phyloP scores from a whole-genome alignment of 1,140 invertebrate genomes.

The Stratiolaelaps scimitus region DNA sequence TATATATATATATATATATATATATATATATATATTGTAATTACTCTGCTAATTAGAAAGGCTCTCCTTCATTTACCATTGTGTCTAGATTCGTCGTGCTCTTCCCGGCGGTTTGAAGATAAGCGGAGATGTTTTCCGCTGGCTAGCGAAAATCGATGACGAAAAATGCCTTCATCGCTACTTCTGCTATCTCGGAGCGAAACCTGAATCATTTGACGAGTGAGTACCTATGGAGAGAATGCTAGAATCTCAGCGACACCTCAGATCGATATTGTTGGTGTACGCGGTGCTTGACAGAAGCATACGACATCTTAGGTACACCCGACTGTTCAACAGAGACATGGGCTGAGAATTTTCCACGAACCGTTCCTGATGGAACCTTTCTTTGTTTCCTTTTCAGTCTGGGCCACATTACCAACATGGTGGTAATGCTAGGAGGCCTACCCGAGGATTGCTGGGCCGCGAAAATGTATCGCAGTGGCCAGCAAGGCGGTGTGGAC shows the following conservation, averaged over 20 bases:
- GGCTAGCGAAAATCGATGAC: background rate
- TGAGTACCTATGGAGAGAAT: background rate
- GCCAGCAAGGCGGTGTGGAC: background rate
- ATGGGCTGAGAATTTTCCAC: background rate
- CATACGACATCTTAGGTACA: too few species aligned
- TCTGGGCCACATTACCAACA: background rate
- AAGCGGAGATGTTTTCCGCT: background rate
- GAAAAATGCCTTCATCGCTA: conserved; percentile 5
- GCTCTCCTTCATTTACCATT: too few species aligned
- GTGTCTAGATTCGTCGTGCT: background rate
- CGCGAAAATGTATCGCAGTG: background rate
- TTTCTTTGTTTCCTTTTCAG: background rate
- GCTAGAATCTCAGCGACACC: too few species aligned
- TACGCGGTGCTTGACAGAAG: too few species aligned
- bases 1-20: too few species aligned
- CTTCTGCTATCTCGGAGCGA: conserved; percentile 17
- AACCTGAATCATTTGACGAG: background rate
- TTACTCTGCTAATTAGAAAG: too few species aligned
- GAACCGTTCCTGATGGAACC: background rate
- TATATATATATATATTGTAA: too few species aligned
- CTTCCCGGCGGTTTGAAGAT: background rate
- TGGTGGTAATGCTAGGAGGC: background rate
- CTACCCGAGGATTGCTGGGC: background rate
- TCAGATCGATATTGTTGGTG: too few species aligned
- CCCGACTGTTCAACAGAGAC: background rate